A percentile compares a stretch with the other conserved stretches of the same genome.
phyloP scores from a whole-genome alignment of 2,797 vertebrate genomes.

The Acridotheres tristis region DNA sequence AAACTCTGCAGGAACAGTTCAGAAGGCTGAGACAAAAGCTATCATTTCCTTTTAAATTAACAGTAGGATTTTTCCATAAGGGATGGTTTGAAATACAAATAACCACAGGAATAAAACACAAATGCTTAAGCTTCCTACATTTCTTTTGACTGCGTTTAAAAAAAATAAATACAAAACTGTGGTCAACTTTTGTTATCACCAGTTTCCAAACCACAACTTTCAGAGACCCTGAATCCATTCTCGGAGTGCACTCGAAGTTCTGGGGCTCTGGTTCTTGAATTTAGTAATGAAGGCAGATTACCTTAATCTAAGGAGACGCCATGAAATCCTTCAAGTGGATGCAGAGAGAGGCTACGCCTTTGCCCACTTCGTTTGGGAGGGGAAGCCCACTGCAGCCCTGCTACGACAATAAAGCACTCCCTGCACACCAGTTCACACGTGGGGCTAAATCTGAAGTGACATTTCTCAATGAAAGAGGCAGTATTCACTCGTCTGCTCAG shows the following conservation, averaged over 20 bases:
- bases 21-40: not conserved
- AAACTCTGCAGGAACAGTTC: slow-evolving; percentile 3
- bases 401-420: not conserved
- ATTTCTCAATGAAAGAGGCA: slow-evolving; percentile 35
- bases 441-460: slow-evolving; percentile 46
- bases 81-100: not conserved
- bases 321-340: slow-evolving; percentile 50
- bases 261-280: not conserved
- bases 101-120: not conserved
- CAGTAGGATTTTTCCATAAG: not conserved
- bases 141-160: not conserved
- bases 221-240: not conserved
- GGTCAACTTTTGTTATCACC: not conserved
- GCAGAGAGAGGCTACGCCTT: not conserved
- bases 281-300: slow-evolving; percentile 60
- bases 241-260: not conserved
- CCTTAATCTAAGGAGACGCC: slow-evolving; percentile 62
- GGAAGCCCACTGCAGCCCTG: slow-evolving; percentile 33
- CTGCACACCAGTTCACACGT: not conserved
- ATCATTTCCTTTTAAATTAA: not conserved
- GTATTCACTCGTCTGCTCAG: slow-evolving; percentile 20
- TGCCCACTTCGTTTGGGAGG: slow-evolving; percentile 14
- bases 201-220: not conserved
- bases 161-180: not conserved
- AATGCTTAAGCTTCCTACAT: not conserved